A percentile compares a stretch with the other conserved stretches of the same genome.
These are phyloP conservation scores for Terrapene triunguis DNA, from an alignment of 2,113 vertebrate species.

Conservation along the genomic window DNA sequence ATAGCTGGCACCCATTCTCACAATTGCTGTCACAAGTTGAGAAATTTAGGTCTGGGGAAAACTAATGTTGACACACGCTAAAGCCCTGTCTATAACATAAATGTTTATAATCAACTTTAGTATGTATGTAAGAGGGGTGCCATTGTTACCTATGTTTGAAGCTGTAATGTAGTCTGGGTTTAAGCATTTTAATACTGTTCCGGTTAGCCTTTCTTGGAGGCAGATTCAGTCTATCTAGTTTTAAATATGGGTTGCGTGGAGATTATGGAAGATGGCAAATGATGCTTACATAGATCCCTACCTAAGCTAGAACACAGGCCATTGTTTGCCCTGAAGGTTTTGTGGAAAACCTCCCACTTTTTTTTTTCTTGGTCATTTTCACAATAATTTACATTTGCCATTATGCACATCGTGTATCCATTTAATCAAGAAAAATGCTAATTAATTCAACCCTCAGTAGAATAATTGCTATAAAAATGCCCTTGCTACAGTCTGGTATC, in stretches of 20 bases:
- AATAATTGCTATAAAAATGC: constrained; percentile 11
- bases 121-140: neutral
- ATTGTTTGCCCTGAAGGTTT: neutral
- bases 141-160: neutral
- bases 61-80: too few relatives aligned
- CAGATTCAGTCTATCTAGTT: neutral
- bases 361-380: constrained; percentile 62
- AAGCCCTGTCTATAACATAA: neutral
- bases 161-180: neutral
- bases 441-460: neutral
- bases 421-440: neutral
- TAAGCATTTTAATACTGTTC: neutral
- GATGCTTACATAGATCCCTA: neutral
- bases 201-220: neutral
- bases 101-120: neutral
- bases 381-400: constrained; percentile 44
- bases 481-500: constrained; percentile 3
- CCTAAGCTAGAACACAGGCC: neutral
- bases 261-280: neutral
- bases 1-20: neutral
- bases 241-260: neutral
- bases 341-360: neutral
- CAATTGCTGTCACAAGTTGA: neutral
- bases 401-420: neutral
- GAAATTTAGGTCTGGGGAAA: neutral